Evolutionary conservation across 2,113 vertebrate genomes (phyloP).

Genomic region (Centropristis striata): DNA sequence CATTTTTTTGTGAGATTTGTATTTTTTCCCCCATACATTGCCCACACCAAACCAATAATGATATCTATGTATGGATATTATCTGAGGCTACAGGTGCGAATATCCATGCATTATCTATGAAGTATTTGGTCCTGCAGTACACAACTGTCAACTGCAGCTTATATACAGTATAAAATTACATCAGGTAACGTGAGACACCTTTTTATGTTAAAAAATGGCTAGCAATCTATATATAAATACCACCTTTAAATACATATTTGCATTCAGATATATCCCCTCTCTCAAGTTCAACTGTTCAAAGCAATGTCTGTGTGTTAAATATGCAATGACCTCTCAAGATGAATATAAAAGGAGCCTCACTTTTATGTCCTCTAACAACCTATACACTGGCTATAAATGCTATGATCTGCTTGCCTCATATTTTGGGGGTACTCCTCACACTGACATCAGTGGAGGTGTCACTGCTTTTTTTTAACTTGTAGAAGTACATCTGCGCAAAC

Average conservation of each 20-base stretch:
- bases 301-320: neutral
- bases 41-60: no score
- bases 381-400: neutral
- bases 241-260: no score
- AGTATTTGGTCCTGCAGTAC: neutral
- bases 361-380: neutral
- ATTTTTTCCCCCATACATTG: no score
- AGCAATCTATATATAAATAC: no score
- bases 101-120: neutral
- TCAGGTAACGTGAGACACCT: neutral
- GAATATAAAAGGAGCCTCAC: neutral
- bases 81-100: neutral
- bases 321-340: neutral
- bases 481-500: neutral
- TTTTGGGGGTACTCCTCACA: neutral
- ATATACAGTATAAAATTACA: neutral
- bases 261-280: neutral
- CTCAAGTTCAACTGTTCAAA: neutral
- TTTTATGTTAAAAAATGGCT: neutral
- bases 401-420: neutral
- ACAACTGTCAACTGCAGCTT: neutral
- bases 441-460: neutral
- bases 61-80: neutral
- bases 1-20: no score
- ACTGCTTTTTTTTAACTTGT: neutral